Evolutionary conservation across 1,140 invertebrate genomes (phyloP), one percentile per base, ranked within the genome.

Genomic region (Orussus abietinus): DNA sequence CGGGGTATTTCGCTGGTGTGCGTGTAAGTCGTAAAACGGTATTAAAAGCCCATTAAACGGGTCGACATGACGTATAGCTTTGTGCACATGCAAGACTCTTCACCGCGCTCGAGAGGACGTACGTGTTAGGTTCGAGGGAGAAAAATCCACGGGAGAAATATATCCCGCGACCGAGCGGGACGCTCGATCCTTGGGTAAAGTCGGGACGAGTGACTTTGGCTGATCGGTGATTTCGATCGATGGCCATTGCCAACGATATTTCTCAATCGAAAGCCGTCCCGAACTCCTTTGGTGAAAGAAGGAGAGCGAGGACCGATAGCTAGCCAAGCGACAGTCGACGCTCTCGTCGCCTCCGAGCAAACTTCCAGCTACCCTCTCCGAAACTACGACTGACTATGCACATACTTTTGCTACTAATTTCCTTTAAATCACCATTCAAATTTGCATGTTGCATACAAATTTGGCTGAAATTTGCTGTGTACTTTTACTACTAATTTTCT

Each of bases 31-130:
- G 50, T 40, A 56, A 59, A 54, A 42, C 52, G 45, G 52, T 62
- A 62, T 62, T 62, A 62, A 62, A 59, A 62, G 59, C 40, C 57
- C 53, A 62, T 62, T 62, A 62, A 62, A 59, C 45, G 44, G 47
- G 40, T 37, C 45, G 57, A 56, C 55, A 56, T 62, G 57, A 62
- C 55, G 47, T 59, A 59, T 49, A 55, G 46, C 55, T 52, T 57
- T 55, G 52, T 45, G 40, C 40, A 40, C 53, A 46, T 41, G 33
- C 34, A 34, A 42, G 33, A 38, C 11, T 29, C 25, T 35, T 22
- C 28, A 14, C 17, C 20, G 40, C 22, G 12, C 34, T 2, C 12
- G 32, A 25, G 22, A 7, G 22, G 6, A 25, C 22, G 22, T n/a
- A 35, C 33, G 33, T 6, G 5, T 11, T 12, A 35, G n/a, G n/a